Base-by-base conservation (phyloP, 2,113 vertebrate genomes). In the Odocoileus hemionus region DNA sequence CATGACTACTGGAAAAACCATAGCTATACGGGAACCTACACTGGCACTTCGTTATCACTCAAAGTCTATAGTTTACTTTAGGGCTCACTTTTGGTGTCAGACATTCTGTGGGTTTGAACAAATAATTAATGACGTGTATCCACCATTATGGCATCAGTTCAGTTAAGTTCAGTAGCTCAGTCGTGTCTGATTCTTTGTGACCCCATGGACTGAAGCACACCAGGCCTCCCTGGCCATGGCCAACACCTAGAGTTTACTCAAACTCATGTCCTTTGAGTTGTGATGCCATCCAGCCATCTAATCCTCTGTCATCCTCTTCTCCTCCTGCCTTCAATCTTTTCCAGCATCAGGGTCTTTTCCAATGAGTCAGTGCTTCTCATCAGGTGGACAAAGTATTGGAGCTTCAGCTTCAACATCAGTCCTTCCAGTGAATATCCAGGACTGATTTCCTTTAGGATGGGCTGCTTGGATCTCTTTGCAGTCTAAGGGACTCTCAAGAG, bases 41-140 rank as follows among this genome's bases (percentile, higher is more conserved):
- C 0, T 15, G 16, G 36, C 43, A 28, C 1, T 14, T 21, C 2
- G 19, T 36, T 8, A 12, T 54, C n/a, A 54, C 16, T 57, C 6
- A 1, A 12, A 39, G 70, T 39, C 54, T 10, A 9, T 2, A 36
- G 25, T 25, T 52, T 12, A 28, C 45, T 16, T 16, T 13, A 30
- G 6, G 50, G 9, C 2, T 70, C 21, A 8, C 9, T 70, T 8
- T 26, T 55, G 14, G 28, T 6, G 19, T 33, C 39, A 50, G 47
- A 50, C 47, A 33, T 57, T 14, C 50, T 26, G 12, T n/a, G 15
- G 1, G 28, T 70, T 16, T 76, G 64, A 54, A 86, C 30, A 28
- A 26, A 28, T 10, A 30, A 30, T 6, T 47, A 70, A 28, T 50
- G 80, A 67, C n/a, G 3, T 5, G 50, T 8, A 7, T 39, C 33